Evolutionary conservation across 2,797 vertebrate genomes (phyloP), one percentile per base, ranked within the genome.

Genomic region (Picus viridis): DNA sequence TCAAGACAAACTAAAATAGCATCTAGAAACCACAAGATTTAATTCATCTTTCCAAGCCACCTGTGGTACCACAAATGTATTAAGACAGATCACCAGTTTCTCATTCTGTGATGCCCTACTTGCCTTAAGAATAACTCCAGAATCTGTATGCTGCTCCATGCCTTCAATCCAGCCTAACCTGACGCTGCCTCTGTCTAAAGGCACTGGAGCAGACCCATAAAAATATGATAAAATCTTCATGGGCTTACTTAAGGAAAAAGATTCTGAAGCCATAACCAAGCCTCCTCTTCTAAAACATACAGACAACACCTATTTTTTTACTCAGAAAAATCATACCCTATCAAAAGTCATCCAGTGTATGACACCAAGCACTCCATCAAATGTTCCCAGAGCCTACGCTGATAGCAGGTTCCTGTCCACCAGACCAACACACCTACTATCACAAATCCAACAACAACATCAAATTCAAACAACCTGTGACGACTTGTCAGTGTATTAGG

Each of bases 371-470:
- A 39, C 43, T 9, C 9, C 15, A 27, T 12, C 41, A 73, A 32
- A 32, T 1, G 1, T 24, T 68, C 67, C 43, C 32, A 36, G 62
- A 77, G 63, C 49, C 70, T 23, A 20, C 62, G 18, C 18, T 6
- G 24, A 6, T 7, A 9, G 0, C 2, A 1, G 16, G 9, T 53
- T 74, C 51, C 54, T 27, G 64, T 24, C 23, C 16, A 19, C 32
- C 62, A 30, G 18, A 30, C 70, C 74, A 93, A 24, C 34, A 57
- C 68, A 39, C 9, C 54, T 77, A 8, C 79, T 64, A 53, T 32
- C 82, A 59, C 7, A 0, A 18, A 58, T 45, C 81, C 78, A 56
- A 32, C 8, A 4, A 7, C 36, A 5, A 17, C 0, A 0, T 6
- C 34, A 29, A 41, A 23, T 15, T 62, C 86, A 24, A 76, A 70